These are phyloP conservation scores for Phoenicopterus ruber DNA, from an alignment of 2,113 vertebrate genomes.

Conservation along the genomic window DNA sequence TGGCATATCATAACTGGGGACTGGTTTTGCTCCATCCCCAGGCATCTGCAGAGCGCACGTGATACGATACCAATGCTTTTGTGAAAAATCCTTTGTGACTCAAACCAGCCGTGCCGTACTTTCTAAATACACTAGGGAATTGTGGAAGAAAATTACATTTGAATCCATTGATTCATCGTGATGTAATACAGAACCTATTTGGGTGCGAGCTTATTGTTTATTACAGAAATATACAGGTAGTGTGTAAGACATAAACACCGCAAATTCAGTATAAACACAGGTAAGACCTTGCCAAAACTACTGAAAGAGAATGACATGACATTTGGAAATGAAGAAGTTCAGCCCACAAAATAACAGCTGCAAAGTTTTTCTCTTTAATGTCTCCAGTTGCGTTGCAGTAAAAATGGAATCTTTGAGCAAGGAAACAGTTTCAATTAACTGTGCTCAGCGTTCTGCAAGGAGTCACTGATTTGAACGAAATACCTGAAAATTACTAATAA, in stretches of 20 bases:
- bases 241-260: neutral
- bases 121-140: neutral
- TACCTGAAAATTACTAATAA: slow-evolving; percentile 26
- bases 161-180: neutral
- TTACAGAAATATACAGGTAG: neutral
- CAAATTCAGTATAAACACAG: neutral
- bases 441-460: slow-evolving; percentile 23
- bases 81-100: neutral
- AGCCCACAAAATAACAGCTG: neutral
- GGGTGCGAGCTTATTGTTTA: neutral
- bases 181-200: neutral
- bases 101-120: fast-evolving
- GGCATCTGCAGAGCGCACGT: neutral
- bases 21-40: neutral
- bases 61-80: fast-evolving
- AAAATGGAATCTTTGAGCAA: slow-evolving; percentile 22
- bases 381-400: neutral
- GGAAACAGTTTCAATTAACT: slow-evolving; percentile 40
- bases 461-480: slow-evolving; percentile 30
- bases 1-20: neutral
- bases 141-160: neutral
- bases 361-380: neutral
- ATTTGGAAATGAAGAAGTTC: neutral
- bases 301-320: neutral
- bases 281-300: neutral